Conservation (phyloP, 2,113 vertebrate species). For the Notothenia coriiceps region DNA sequence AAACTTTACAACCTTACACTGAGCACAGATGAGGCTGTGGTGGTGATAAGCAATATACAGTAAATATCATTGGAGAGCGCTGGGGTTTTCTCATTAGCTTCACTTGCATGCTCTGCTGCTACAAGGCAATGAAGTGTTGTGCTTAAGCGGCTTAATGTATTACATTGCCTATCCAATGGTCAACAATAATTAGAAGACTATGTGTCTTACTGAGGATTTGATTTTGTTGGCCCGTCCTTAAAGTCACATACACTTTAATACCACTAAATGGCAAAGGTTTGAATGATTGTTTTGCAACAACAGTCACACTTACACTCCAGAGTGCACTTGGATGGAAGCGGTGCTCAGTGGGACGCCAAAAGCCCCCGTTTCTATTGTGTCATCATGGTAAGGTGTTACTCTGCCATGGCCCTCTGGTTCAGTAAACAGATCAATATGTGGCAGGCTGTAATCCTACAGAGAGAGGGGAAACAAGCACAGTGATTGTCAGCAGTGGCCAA, state of each 20-base stretch:
- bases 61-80: background rate
- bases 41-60: background rate
- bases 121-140: background rate
- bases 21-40: background rate
- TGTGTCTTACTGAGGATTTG: background rate
- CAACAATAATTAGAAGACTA: slow-evolving; percentile 2
- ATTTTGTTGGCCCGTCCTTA: background rate
- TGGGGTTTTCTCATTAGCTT: slow-evolving; percentile 28
- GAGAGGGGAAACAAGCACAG: slow-evolving; percentile 16
- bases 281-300: background rate
- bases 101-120: background rate
- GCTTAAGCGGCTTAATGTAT: background rate
- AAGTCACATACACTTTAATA: background rate
- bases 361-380: slow-evolving; percentile 87
- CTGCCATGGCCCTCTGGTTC: slow-evolving; percentile 89
- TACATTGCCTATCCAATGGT: slow-evolving; percentile 2
- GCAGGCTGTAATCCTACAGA: slow-evolving; percentile 91
- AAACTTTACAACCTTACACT: background rate
- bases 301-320: slow-evolving; percentile 88
- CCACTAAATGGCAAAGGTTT: slow-evolving; percentile 1
- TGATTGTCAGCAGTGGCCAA: slow-evolving; percentile 9
- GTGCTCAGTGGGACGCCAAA: slow-evolving; percentile 89
- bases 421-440: slow-evolving; percentile 92
- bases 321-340: slow-evolving; percentile 92
- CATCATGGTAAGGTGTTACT: slow-evolving; percentile 88